Evolutionary conservation across 1,140 invertebrate species (phyloP), one percentile per base, ranked within the genome.

Genomic region (Diabrotica undecimpunctata): DNA sequence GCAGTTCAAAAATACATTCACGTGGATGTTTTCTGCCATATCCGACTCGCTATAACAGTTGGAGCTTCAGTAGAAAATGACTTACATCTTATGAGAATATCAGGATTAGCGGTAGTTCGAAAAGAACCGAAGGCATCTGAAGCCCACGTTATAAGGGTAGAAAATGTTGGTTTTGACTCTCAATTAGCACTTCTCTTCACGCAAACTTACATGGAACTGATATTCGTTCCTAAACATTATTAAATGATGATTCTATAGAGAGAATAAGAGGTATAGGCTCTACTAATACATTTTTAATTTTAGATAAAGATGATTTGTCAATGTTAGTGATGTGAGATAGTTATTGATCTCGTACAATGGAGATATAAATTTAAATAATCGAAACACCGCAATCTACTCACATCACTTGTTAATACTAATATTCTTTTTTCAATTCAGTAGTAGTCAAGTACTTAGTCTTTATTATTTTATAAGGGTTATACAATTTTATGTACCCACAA

Each of bases 151-250:
- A 72, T 85, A 8, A 82, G 83, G 71, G 82, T 89, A 7, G 85
- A 84, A 73, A 85, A 87, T 70, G 84, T 88, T 46, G 87, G 86
- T 71, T 76, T 89, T 52, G 86, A 87, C 69, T 88, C 86, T 0
- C 85, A 88, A 70, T 74, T 88, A 25, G 87, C 87, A 72, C 74
- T 87, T 58, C 73, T 88, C 25, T 88, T 87, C 73, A 81, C 83
- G 1, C 82, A 83, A 72, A 85, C 84, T 68, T 82, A 86, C 67
- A 83, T 83, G 35, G 82, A 86, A 75, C 79, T 88, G n/a, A 83
- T 82, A 36, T 87, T 88, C 78, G 77, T 84, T 73, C 85, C 85
- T 7, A 70, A 67, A 62, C 10, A 54, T 41, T 39, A 60, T 53
- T 62, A 38, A 62, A 54, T 57, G 14, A 11, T 51, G 2, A 51